Base-by-base conservation (phyloP, 1,140 invertebrate species). In the Panagrolaimus sp. region DNA sequence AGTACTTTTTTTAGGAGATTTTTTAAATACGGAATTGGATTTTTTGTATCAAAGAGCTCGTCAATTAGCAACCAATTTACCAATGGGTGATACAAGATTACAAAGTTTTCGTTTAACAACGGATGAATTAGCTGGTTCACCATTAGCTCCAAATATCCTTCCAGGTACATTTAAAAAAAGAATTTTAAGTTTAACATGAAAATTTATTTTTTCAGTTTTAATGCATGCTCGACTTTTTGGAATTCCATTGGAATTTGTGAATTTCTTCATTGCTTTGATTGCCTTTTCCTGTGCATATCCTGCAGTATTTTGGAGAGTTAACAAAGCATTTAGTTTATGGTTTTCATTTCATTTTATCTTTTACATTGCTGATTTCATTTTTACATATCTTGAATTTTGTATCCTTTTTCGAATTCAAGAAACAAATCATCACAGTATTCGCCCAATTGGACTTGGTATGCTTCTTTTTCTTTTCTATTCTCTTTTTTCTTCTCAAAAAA, bases 191-290 rank as follows among this genome's bases (percentile, higher is more conserved):
- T 24, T 74, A 43, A 67, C 4, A n/a, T 2, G 1, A 74, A 45
- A 73, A 14, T 12, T 43, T 15, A 48, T 66, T 14, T 10, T 72
- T 79, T 17, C 55, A 80, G 79, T 82, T 32, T 62, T 82, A 5
- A 82, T 82, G 80, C 78, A 82, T 58, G 73, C 79, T 43, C 69
- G 80, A n/a, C 67, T 82, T 17, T 82, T 82, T 65, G 80, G 80
- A 43, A 82, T 82, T 68, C 79, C 80, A 38, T 67, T 82, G 48
- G 80, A 82, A 63, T 82, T 82, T 47, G 74, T 76, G 12, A 82
- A 82, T 55, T 55, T 82, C 1, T 10, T 82, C 12, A 26, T 78
- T 21, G 17, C 65, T 28, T 46, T 68, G 12, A 73, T 78, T 32
- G 79, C 78, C 15, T 82, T 67, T 66, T 71, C 80, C 10, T 46